Evolutionary conservation across 2,113 vertebrate species (phyloP).

Genomic region (Noturus placidus): DNA sequence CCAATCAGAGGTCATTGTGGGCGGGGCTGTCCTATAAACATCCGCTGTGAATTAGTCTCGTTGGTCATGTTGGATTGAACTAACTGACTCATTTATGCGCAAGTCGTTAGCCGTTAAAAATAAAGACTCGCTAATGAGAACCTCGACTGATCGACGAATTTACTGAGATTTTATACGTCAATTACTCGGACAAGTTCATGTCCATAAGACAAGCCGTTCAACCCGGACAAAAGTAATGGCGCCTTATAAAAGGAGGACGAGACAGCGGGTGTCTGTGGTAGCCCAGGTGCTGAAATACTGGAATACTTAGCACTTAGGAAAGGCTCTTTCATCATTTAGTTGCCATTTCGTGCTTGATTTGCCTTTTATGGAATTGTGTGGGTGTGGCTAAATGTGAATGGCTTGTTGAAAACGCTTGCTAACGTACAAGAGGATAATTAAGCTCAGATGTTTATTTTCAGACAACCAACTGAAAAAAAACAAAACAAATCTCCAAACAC

Average conservation of each 20-base stretch:
- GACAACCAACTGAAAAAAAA: background rate
- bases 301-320: background rate
- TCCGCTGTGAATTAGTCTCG: background rate
- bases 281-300: background rate
- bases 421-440: background rate
- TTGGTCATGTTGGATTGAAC: background rate
- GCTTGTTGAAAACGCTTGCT: background rate
- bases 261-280: background rate
- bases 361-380: background rate
- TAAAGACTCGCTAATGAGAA: background rate
- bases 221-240: background rate
- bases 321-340: background rate
- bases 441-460: background rate
- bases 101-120: background rate
- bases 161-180: background rate
- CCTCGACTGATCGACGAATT: background rate
- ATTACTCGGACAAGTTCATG: too few species aligned
- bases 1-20: background rate
- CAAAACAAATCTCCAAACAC: background rate
- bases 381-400: background rate
- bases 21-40: background rate
- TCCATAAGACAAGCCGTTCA: background rate
- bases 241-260: background rate
- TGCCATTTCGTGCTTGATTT: background rate
- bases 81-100: background rate